A percentile compares a stretch with the other conserved stretches of the same genome.
Conservation (phyloP, 2,797 vertebrate species). For the Bradypus variegatus region DNA sequence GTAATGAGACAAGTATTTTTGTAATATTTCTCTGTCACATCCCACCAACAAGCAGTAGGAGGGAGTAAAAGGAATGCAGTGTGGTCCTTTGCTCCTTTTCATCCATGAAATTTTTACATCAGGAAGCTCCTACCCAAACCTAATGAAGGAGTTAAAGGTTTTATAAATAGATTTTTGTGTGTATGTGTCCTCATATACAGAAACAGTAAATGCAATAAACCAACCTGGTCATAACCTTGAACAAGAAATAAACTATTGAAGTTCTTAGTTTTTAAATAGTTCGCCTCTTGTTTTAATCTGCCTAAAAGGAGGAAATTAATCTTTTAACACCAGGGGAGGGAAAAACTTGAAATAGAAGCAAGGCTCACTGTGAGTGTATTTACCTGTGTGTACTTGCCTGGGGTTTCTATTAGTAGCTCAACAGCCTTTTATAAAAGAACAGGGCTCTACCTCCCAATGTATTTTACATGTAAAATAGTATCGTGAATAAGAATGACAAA, state of each 20-base stretch:
- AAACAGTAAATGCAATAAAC: conserved; percentile 48
- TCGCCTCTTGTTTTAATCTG: background rate
- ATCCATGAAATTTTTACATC: background rate
- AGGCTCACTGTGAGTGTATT: background rate
- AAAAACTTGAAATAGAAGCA: background rate
- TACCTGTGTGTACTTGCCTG: background rate
- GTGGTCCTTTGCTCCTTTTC: background rate
- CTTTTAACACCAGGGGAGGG: background rate
- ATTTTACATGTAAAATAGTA: background rate
- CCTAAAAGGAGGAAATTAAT: background rate
- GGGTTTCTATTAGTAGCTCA: background rate
- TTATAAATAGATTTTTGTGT: background rate
- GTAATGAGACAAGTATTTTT: background rate
- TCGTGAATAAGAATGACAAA: background rate
- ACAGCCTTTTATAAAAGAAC: background rate
- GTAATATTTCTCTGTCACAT: background rate
- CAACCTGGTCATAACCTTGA: background rate
- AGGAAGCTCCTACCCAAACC: background rate
- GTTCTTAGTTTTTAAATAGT: conserved; percentile 26
- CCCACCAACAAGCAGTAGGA: background rate
- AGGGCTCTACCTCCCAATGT: background rate
- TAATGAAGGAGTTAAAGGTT: background rate
- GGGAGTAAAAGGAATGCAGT: background rate
- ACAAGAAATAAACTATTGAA: conserved; percentile 20
- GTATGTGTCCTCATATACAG: background rate